phyloP scores from a whole-genome alignment of 2,797 vertebrate species.

The Erpetoichthys calabaricus region DNA sequence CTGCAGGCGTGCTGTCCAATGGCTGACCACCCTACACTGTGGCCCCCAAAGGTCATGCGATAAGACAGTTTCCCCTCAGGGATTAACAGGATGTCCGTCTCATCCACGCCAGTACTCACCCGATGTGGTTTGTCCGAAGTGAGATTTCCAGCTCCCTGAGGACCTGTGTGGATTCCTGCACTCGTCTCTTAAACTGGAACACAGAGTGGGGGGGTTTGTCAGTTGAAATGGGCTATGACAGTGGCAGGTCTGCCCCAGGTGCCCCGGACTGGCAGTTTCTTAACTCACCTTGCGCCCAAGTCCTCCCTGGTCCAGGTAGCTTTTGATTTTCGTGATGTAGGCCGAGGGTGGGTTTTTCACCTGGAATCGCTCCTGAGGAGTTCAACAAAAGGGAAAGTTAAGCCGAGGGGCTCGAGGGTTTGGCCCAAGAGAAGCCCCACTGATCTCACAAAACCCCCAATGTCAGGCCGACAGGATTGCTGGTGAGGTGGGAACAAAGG shows the following conservation, averaged over 20 bases:
- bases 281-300: conserved; percentile 69
- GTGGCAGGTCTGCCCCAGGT: fast-evolving
- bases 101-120: conserved; percentile 48
- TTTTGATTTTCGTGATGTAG: conserved; percentile 82
- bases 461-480: no score
- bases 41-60: no score
- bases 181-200: conserved; percentile 71
- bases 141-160: conserved; percentile 88
- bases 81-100: no score
- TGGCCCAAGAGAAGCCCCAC: neutral
- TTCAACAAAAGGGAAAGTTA: neutral
- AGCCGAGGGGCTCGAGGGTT: neutral
- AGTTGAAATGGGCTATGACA: neutral
- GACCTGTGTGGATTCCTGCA: conserved; percentile 76
- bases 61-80: no score
- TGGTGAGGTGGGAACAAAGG: no score
- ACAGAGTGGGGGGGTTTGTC: neutral
- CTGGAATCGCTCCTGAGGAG: conserved; percentile 74
- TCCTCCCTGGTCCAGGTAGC: conserved; percentile 67
- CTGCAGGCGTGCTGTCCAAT: no score
- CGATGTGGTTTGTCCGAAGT: conserved; percentile 84
- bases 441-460: neutral
- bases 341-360: conserved; percentile 80
- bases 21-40: no score
- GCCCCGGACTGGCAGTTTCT: conserved; percentile 6